Evolutionary conservation across 2,888 invertebrate species (phyloP), one percentile per base, ranked within the genome.

Genomic region (Spodoptera picta): DNA sequence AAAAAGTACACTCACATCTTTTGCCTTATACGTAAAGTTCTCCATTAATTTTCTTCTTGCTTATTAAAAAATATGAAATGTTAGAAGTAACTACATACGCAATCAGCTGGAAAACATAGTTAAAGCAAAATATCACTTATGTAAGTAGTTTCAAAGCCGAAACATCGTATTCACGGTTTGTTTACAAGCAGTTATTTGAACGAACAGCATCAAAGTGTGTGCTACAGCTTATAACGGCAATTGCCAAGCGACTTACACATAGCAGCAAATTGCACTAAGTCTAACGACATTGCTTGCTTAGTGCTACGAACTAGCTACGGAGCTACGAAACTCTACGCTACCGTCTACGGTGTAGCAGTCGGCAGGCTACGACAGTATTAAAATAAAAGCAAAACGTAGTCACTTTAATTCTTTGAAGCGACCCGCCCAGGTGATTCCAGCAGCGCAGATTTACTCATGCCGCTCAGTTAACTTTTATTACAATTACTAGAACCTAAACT

Each of bases 401-500:
- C 77, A 76, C 65, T 79, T 77, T 77, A 69, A 73, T 73, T 79
- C 77, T 78, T 46, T 59, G 59, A 71, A 73, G 73, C 73, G 67
- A 60, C 79, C 79, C 77, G 59, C 77, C 71, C 70, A 79, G 77
- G 77, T 79, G 61, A 77, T 76, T 76, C 49, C 71, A 64, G 60
- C 65, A 60, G 50, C 67, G 63, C 63, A 71, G 74, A 78, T 78
- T 79, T 79, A 79, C 73, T 79, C 76, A 66, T 55, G 59, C 27
- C 65, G 77, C 80, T 71, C 71, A 65, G 77, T 79, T 73, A 71
- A 67, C 71, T 74, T 78, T 79, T 78, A 78, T 73, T 65, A 70
- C 66, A 71, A 76, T 79, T 69, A 77, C 71, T 71, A 41, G 59
- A 65, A 69, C 64, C 52, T 67, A 65, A 69, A 65, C 48, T 52